Base-by-base conservation (phyloP, 2,888 invertebrate genomes). In the Apomyelois bistriatella region DNA sequence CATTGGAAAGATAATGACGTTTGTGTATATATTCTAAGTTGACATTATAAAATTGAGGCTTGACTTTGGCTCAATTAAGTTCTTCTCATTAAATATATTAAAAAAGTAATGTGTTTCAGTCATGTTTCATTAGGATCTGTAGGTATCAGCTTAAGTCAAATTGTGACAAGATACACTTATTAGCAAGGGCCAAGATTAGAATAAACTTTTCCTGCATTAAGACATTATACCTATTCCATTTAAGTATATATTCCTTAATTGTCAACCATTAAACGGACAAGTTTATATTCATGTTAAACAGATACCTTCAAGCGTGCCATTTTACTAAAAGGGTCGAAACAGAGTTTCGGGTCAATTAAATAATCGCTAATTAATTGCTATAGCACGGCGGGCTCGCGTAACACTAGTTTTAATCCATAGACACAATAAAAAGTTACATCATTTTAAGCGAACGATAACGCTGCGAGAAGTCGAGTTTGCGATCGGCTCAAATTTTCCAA, bases 1-100 rank as follows among this genome's bases (percentile, higher is more conserved):
- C 57, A 66, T 53, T 63, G 65, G 63, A 61, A 67, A 66, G 53
- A 62, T 50, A 60, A 22, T 22, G n/a, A n/a, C n/a, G 22, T 22
- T 3, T 22, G 22, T 22, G 22, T 22, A 61, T 61, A 54, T 54
- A 62, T 61, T 62, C 35, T 62, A 60, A 54, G 58, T 55, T 54
- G 22, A 38, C 37, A 13, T 12, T 38, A 13, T 38, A 38, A 13
- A 38, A 38, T 38, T 13, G 15, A 30, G 13, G 43, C 28, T 41
- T 49, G 43, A 30, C 43, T n/a, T 41, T 49, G 43, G 30, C 43
- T 43, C 43, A 43, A 30, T 13, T 30, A 30, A 30, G 43, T 43
- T 43, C 22, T 43, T 43, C 22, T 22, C 8, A 30, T 13, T 13
- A 28, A 43, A 30, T 30, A 46, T 15, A 32, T 32, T 13, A 43